phyloP scores from a whole-genome alignment of 2,888 invertebrate genomes.

The Zygogramma bicolorata region DNA sequence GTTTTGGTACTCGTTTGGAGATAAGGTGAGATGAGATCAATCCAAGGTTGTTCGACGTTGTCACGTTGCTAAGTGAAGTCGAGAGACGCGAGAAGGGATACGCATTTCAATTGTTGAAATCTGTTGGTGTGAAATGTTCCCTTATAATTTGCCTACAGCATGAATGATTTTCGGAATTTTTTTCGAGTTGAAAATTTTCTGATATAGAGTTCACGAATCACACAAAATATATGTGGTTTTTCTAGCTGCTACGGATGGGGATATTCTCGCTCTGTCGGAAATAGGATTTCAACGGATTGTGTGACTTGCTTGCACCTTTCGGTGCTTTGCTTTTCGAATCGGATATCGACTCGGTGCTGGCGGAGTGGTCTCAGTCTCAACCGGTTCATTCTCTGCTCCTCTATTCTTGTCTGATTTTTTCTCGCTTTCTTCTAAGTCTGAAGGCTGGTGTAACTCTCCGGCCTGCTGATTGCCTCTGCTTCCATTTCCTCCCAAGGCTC shows the following conservation, averaged over 20 bases:
- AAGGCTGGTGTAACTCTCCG: conserved; percentile 51
- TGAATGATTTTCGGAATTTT: no score
- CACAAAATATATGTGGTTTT: conserved; percentile 51
- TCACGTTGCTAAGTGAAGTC: no score
- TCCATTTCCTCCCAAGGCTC: conserved; percentile 59
- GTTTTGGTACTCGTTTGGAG: no score
- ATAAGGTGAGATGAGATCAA: no score
- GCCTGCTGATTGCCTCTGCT: conserved; percentile 51
- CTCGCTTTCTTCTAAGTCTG: conserved; percentile 36
- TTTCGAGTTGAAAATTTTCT: no score
- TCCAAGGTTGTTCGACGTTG: no score
- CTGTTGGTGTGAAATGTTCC: no score
- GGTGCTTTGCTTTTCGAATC: conserved; percentile 71
- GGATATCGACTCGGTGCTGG: conserved; percentile 14
- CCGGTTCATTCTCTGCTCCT: neutral
- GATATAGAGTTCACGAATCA: no score
- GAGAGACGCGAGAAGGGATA: no score
- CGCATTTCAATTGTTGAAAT: no score
- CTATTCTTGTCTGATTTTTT: neutral
- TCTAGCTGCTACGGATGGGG: conserved; percentile 50
- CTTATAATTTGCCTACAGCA: no score
- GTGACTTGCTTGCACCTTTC: conserved; percentile 47
- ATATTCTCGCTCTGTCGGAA: conserved; percentile 43
- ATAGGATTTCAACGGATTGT: conserved; percentile 19
- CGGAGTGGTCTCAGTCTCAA: conserved; percentile 11